phyloP scores from a whole-genome alignment of 2,113 vertebrate genomes.

The Dasyurus viverrinus region DNA sequence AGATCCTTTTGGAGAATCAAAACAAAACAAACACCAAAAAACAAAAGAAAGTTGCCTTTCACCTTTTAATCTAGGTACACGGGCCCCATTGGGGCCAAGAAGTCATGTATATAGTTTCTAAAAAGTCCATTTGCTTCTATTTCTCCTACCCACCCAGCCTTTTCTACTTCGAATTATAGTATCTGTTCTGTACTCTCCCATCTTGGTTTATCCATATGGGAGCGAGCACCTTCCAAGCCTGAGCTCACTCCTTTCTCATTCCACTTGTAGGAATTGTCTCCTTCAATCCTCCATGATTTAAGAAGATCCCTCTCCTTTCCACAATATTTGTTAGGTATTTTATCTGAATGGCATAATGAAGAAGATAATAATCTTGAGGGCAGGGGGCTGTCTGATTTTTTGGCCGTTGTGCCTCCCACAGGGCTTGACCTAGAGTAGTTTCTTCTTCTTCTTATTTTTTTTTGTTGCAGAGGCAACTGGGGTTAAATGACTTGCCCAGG shows the following conservation, averaged over 20 bases:
- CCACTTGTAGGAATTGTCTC: not conserved
- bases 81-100: not conserved
- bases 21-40: not conserved
- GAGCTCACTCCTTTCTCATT: not conserved
- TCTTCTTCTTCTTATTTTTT: no score
- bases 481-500: no score
- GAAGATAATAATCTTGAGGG: not conserved
- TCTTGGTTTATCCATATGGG: not conserved
- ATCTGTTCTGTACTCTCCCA: not conserved
- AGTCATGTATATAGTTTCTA: not conserved
- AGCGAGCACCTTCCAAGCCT: not conserved
- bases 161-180: not conserved
- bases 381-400: not conserved
- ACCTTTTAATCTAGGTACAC: not conserved
- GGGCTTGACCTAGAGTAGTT: not conserved
- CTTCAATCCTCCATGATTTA: not conserved
- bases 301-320: not conserved
- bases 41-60: not conserved
- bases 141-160: not conserved
- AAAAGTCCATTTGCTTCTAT: not conserved
- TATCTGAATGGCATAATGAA: no score
- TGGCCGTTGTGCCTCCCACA: not conserved
- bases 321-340: not conserved
- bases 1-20: not conserved
- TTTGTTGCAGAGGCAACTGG: no score